Evolutionary conservation across 64 coral and sea anemone species (phyloP), one percentile per base, ranked within the genome.

Genomic region (Porites australiensis): DNA sequence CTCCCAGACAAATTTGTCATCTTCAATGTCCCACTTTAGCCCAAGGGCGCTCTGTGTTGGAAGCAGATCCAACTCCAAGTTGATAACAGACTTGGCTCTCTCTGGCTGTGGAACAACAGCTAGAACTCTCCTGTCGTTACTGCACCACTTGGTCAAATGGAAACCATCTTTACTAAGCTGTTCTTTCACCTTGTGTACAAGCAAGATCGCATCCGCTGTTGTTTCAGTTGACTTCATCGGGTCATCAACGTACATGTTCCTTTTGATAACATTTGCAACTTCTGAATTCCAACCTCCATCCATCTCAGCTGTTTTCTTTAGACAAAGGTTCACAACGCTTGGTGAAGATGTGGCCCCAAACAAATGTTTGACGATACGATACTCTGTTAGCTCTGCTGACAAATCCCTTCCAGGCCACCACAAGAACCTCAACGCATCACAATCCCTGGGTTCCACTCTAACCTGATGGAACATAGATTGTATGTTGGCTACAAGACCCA

Each of bases 1-100:
- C 23, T 88, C 77, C 92, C 86, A 94, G 18, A 94, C 92, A 75
- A 94, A 94, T n/a, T 82, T 61, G 45, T 95, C 87, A 4, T 55
- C 58, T 54, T 90, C 87, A 0, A 27, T 57, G 47, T 90, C 86
- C 93, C 87, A 95, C 59, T 85, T 86, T 8, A 90, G 64, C 0
- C 93, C 93, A 66, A 95, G 72, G 0, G 93, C 64, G 57, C 58
- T 85, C 22, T 89, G 58, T 4, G 88, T 79, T 1, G 87, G 87
- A 12, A n/a, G n/a, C n/a, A n/a, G n/a, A n/a, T n/a, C n/a, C 13
- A 47, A 0, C 3, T 95, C 93, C 0, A 86, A 16, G 3, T 74
- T 90, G 3, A 76, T 48, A n/a, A 86, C 81, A 10, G 93, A 94
- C 59, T 67, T 77, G 9, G 93, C 70, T 77, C 78, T 70, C 66